These are phyloP conservation scores for Diachasmimorpha longicaudata DNA, from an alignment of 1,140 invertebrate genomes.

Conservation along the genomic window DNA sequence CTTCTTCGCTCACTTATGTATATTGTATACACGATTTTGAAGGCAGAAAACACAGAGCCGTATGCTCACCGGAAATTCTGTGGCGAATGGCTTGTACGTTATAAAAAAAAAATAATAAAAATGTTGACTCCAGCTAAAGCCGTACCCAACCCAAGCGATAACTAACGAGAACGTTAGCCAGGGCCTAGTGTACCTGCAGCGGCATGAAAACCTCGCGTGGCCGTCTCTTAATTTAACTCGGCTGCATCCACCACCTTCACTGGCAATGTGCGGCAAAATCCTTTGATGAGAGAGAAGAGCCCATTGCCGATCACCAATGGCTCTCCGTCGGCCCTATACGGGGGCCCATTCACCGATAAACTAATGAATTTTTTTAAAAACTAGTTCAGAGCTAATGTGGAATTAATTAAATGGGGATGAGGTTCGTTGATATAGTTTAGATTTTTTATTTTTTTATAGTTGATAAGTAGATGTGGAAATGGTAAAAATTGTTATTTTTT, in stretches of 20 bases:
- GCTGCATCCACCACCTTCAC: conserved; percentile 8
- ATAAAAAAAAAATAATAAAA: neutral
- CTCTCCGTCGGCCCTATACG: neutral
- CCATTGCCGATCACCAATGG: neutral
- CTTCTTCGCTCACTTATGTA: neutral
- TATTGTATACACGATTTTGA: neutral
- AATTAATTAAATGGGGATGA: conserved; percentile 9
- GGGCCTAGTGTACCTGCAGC: conserved; percentile 30
- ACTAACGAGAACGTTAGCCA: conserved; percentile 47
- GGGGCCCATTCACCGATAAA: conserved; percentile 7
- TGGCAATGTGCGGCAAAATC: neutral
- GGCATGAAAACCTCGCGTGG: conserved; percentile 40
- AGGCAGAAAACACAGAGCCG: neutral
- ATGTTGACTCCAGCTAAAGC: neutral
- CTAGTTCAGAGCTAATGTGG: neutral
- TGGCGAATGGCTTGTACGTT: neutral
- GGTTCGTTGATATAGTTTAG: neutral
- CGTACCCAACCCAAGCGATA: conserved; percentile 34
- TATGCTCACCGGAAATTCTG: conserved; percentile 3
- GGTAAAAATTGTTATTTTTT: neutral
- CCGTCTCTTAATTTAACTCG: conserved; percentile 46
- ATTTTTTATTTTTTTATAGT: neutral
- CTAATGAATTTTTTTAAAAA: neutral
- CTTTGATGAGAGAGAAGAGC: conserved; percentile 8
- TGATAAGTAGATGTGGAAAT: neutral